phyloP scores from a whole-genome alignment of 2,888 invertebrate genomes.

The Sesamia inferens region DNA sequence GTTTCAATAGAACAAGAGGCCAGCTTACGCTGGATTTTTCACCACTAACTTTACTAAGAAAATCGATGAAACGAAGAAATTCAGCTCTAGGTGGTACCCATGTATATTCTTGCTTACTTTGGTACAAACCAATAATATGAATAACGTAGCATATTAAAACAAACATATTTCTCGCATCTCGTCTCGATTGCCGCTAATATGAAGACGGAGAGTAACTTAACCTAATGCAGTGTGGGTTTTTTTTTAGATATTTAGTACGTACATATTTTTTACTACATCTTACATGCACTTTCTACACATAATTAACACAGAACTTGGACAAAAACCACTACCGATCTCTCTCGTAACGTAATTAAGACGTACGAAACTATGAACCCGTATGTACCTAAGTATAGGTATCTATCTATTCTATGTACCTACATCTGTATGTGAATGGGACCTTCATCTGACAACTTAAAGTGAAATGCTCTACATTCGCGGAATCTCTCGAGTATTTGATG shows the following conservation, averaged over 20 bases:
- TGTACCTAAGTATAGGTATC: neutral
- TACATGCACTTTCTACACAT: neutral
- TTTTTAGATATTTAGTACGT: neutral
- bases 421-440: neutral
- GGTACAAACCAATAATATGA: neutral
- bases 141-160: no score
- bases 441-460: constrained; percentile 1
- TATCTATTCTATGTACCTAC: neutral
- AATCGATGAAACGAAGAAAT: neutral
- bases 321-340: neutral
- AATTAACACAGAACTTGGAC: neutral
- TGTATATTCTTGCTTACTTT: neutral
- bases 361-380: neutral
- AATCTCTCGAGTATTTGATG: constrained; percentile 22
- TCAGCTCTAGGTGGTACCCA: neutral
- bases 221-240: neutral
- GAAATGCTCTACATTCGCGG: constrained; percentile 5
- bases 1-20: neutral
- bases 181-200: neutral
- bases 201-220: neutral
- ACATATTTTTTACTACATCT: neutral
- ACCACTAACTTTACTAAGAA: neutral
- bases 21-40: neutral
- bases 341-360: constrained; percentile 1
- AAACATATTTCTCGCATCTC: neutral